phyloP scores from a whole-genome alignment of 2,888 invertebrate species.

The Frankliniella fusca region DNA sequence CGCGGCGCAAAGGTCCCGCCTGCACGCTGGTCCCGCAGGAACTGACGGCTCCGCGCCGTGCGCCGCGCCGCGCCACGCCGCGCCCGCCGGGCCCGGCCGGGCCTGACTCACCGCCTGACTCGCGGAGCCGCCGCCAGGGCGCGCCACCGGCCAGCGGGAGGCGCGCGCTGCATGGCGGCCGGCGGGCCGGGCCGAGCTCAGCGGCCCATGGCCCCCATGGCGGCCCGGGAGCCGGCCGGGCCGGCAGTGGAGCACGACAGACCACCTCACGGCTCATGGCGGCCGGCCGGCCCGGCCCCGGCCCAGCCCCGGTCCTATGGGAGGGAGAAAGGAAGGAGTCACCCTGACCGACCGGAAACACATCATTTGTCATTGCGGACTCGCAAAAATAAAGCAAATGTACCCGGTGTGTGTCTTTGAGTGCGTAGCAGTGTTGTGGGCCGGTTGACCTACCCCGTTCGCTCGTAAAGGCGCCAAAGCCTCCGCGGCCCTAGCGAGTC shows the following conservation, averaged over 20 bases:
- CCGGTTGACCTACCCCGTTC: too few species aligned
- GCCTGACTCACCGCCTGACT: too few species aligned
- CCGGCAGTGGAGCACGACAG: not conserved
- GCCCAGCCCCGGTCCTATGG: too few species aligned
- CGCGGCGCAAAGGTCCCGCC: not conserved
- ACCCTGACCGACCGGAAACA: too few species aligned
- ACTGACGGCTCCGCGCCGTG: not conserved
- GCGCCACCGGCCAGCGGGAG: not conserved
- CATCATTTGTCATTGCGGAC: not conserved
- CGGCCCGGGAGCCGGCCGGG: not conserved
- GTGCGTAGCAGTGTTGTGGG: too few species aligned
- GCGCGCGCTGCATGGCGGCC: not conserved
- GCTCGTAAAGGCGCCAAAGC: too few species aligned
- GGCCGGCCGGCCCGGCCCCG: too few species aligned
- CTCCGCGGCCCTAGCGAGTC: too few species aligned
- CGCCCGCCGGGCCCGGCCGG: not conserved
- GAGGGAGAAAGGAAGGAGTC: too few species aligned
- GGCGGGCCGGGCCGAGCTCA: not conserved
- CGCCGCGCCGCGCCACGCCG: not conserved
- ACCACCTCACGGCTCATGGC: too few species aligned
- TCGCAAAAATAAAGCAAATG: too few species aligned
- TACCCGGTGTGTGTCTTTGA: too few species aligned
- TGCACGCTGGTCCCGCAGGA: constrained; percentile 5
- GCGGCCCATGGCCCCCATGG: not conserved
- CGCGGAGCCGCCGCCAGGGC: not conserved